Conservation (phyloP, 2,797 vertebrate species). For the Pseudocheirus occidentalis region DNA sequence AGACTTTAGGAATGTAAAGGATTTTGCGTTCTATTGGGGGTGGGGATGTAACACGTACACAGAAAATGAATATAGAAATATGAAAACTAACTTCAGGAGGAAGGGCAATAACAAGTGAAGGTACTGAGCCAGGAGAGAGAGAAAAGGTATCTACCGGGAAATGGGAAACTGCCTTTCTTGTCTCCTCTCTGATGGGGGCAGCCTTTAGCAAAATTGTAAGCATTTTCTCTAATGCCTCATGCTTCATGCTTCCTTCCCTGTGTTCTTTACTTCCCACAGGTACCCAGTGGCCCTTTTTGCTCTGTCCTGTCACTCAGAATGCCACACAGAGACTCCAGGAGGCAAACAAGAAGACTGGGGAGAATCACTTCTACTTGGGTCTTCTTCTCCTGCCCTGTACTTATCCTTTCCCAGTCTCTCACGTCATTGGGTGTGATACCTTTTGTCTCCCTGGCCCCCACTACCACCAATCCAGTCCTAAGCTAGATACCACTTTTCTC, state of each 20-base stretch:
- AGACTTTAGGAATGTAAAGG: not conserved
- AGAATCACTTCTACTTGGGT: not conserved
- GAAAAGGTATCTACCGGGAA: not conserved
- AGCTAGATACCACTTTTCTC: too few species aligned
- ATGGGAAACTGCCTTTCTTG: not conserved
- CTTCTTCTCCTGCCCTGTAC: not conserved
- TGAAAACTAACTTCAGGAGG: not conserved
- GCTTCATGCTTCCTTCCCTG: not conserved
- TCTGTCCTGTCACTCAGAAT: not conserved
- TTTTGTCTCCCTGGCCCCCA: not conserved
- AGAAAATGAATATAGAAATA: not conserved
- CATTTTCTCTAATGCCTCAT: not conserved
- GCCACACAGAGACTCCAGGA: not conserved
- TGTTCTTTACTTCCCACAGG: not conserved
- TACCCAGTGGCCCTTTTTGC: not conserved
- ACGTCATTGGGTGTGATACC: not conserved
- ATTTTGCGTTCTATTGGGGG: not conserved
- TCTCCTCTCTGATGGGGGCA: not conserved
- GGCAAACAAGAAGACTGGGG: not conserved
- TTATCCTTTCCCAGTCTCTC: not conserved
- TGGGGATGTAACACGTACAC: not conserved
- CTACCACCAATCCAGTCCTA: not conserved
- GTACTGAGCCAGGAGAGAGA: not conserved
- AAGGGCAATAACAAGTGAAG: not conserved
- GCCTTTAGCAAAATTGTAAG: not conserved